Conservation (phyloP, 2,888 invertebrate genomes). For the Osedax fenrisi region DNA sequence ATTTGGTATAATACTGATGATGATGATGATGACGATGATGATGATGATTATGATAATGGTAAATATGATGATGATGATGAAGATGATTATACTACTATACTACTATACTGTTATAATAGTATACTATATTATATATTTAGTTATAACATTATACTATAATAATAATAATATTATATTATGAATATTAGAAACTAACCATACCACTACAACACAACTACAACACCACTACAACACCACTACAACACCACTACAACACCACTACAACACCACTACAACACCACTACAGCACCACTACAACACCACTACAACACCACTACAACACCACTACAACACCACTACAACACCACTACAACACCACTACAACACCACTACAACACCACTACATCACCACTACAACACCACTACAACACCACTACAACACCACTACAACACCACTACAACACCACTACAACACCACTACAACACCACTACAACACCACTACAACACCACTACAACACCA, state of each 20-base stretch:
- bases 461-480: background rate
- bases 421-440: background rate
- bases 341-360: background rate
- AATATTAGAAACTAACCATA: too few relatives aligned
- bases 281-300: background rate
- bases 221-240: background rate
- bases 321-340: background rate
- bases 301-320: background rate
- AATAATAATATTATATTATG: too few relatives aligned
- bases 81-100: too few relatives aligned
- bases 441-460: background rate
- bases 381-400: background rate
- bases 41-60: too few relatives aligned
- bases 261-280: background rate
- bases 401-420: background rate
- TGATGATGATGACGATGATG: too few relatives aligned
- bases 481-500: background rate
- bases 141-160: too few relatives aligned
- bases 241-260: background rate
- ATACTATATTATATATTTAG: too few relatives aligned
- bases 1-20: too few relatives aligned
- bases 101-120: too few relatives aligned
- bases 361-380: background rate
- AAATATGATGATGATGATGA: too few relatives aligned
- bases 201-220: background rate